Conservation (phyloP, 2,888 invertebrate genomes). For the Heterodera filipjevi region DNA sequence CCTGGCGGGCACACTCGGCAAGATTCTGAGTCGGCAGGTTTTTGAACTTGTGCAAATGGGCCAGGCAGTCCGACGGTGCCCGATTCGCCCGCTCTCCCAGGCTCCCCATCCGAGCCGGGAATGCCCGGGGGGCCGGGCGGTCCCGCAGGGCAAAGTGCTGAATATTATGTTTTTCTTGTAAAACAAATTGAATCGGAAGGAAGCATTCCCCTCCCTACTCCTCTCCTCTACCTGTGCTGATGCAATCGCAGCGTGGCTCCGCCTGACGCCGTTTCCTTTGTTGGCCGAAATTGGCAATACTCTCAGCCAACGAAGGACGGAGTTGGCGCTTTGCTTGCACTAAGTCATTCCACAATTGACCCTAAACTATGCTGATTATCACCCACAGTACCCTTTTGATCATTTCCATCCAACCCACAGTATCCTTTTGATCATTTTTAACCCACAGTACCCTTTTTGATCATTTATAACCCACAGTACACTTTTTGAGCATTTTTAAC, state of each 20-base stretch:
- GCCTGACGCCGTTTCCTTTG: slow-evolving; percentile 6
- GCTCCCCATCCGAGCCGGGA: slow-evolving; percentile 25
- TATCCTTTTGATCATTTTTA: too few relatives aligned
- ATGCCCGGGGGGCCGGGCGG: slow-evolving; percentile 32
- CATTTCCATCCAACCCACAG: not conserved
- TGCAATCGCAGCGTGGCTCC: slow-evolving; percentile 14
- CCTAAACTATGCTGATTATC: too few relatives aligned
- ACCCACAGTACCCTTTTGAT: not conserved
- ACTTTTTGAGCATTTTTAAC: too few relatives aligned
- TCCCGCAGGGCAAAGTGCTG: slow-evolving; percentile 28
- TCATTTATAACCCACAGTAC: too few relatives aligned
- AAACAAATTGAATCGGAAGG: not conserved
- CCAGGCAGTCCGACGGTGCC: slow-evolving; percentile 19
- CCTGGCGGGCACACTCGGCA: slow-evolving; percentile 32
- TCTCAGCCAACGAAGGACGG: not conserved
- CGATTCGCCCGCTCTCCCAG: slow-evolving; percentile 24
- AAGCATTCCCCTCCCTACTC: not conserved
- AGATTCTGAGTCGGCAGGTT: not conserved
- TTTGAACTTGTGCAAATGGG: not conserved
- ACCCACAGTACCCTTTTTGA: too few relatives aligned
- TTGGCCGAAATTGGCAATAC: not conserved
- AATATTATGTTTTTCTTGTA: not conserved
- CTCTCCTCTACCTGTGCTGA: slow-evolving; percentile 12
- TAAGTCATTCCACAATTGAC: slow-evolving; percentile 21
- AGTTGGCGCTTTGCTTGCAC: slow-evolving; percentile 1